These are phyloP conservation scores for Thermophis baileyi DNA, from an alignment of 2,113 vertebrate species.

Conservation along the genomic window DNA sequence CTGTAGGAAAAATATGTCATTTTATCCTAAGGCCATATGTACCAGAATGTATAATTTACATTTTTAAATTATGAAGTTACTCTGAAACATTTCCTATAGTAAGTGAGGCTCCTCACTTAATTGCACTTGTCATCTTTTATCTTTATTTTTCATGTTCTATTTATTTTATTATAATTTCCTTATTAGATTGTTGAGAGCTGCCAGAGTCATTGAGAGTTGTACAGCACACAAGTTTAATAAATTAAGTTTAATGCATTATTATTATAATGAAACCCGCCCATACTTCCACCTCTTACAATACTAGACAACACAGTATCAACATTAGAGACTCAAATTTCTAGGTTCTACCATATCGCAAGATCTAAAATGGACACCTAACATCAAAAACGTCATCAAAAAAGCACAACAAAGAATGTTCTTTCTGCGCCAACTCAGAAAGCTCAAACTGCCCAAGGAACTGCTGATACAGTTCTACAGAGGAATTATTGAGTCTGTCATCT, in stretches of 20 bases:
- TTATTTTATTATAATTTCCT: background rate
- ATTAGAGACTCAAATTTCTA: too few species aligned
- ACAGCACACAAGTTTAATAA: background rate
- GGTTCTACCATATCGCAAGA: too few species aligned
- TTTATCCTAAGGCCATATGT: background rate
- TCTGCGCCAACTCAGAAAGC: too few species aligned
- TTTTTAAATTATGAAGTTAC: background rate
- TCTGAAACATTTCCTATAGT: background rate
- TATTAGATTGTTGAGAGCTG: background rate
- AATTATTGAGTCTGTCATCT: too few species aligned
- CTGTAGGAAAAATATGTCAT: background rate
- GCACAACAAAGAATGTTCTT: too few species aligned
- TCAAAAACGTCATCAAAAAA: too few species aligned
- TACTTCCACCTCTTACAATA: too few species aligned
- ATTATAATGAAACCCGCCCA: too few species aligned
- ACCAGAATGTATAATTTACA: background rate
- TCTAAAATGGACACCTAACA: too few species aligned
- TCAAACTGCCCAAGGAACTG: too few species aligned
- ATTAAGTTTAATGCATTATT: background rate
- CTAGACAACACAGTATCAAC: too few species aligned
- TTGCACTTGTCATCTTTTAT: background rate
- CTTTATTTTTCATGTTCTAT: background rate
- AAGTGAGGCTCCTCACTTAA: background rate
- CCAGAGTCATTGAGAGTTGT: background rate
- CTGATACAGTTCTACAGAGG: too few species aligned